phyloP scores from a whole-genome alignment of 1,140 invertebrate genomes.

The Latrodectus geometricus region DNA sequence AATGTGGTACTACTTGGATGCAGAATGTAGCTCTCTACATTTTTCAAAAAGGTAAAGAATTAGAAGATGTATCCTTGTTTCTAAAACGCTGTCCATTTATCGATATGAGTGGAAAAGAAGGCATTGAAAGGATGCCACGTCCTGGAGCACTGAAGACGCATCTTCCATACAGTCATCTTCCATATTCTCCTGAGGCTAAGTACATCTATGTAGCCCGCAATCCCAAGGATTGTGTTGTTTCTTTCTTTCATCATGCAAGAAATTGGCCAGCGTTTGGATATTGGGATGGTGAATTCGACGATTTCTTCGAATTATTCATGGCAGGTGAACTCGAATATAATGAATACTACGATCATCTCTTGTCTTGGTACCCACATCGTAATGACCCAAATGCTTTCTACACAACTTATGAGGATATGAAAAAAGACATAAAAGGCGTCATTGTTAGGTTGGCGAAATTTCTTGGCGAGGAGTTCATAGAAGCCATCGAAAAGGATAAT shows the following conservation, averaged over 20 bases:
- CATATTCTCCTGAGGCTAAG: constrained; percentile 70
- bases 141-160: constrained; percentile 76
- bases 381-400: constrained; percentile 67
- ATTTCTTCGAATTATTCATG: constrained; percentile 67
- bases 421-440: constrained; percentile 19
- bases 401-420: constrained; percentile 65
- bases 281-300: constrained; percentile 65
- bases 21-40: constrained; percentile 65
- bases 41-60: constrained; percentile 33
- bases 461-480: constrained; percentile 50
- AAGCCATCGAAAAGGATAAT: constrained; percentile 51
- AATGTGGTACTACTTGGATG: constrained; percentile 68
- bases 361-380: constrained; percentile 66
- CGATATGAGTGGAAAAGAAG: constrained; percentile 20
- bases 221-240: constrained; percentile 87
- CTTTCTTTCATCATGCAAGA: constrained; percentile 83
- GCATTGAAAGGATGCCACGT: constrained; percentile 14
- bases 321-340: constrained; percentile 67
- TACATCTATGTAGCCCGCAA: constrained; percentile 83
- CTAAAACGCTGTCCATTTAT: background rate
- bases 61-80: constrained; percentile 1
- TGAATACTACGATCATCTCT: constrained; percentile 69
- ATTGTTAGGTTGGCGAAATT: constrained; percentile 58
- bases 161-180: constrained; percentile 79
- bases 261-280: constrained; percentile 69